Percentiles rank a stretch among this genome's conserved stretches.
Evolutionary conservation across 1,140 invertebrate genomes (phyloP).

Genomic region (Heterodera schachtii): DNA sequence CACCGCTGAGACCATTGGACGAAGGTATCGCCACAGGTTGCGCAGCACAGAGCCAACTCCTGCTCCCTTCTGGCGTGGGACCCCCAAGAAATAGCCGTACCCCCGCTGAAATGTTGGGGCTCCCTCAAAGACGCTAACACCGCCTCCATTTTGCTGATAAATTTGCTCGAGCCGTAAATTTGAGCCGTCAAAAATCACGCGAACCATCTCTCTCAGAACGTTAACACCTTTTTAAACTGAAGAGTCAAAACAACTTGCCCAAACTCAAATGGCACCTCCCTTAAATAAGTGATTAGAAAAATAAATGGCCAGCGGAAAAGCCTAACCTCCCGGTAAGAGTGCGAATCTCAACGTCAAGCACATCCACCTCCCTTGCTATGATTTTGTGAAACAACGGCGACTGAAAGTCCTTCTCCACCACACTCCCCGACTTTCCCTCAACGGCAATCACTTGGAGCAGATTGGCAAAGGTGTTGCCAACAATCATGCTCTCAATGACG

Average conservation of each 20-base stretch:
- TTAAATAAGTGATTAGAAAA: not conserved
- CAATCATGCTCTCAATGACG: conserved; percentile 23
- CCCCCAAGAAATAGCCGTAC: conserved; percentile 3
- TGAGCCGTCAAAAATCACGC: conserved; percentile 31
- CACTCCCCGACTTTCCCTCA: not conserved
- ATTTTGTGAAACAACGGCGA: conserved; percentile 22
- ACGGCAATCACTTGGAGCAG: not conserved
- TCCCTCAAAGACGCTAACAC: not conserved
- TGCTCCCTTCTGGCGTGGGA: not conserved
- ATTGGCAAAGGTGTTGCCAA: conserved; percentile 13
- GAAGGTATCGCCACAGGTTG: conserved; percentile 12
- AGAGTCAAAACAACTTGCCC: not conserved
- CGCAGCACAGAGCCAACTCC: conserved; percentile 10
- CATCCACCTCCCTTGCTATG: conserved; percentile 20
- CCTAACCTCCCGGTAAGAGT: conserved; percentile 13
- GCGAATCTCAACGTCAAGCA: conserved; percentile 22
- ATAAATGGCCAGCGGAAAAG: not conserved
- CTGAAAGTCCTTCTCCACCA: conserved; percentile 27
- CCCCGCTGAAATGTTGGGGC: conserved; percentile 5
- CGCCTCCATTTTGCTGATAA: conserved; percentile 9
- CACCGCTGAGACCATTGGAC: not conserved
- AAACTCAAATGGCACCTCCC: not conserved
- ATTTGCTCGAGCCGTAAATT: conserved; percentile 1
- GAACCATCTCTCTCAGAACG: conserved; percentile 24
- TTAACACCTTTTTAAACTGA: not conserved